A percentile compares a stretch with the other conserved stretches of the same genome.
These are phyloP conservation scores for Lontra canadensis DNA, from an alignment of 2,113 vertebrate genomes.

Conservation along the genomic window DNA sequence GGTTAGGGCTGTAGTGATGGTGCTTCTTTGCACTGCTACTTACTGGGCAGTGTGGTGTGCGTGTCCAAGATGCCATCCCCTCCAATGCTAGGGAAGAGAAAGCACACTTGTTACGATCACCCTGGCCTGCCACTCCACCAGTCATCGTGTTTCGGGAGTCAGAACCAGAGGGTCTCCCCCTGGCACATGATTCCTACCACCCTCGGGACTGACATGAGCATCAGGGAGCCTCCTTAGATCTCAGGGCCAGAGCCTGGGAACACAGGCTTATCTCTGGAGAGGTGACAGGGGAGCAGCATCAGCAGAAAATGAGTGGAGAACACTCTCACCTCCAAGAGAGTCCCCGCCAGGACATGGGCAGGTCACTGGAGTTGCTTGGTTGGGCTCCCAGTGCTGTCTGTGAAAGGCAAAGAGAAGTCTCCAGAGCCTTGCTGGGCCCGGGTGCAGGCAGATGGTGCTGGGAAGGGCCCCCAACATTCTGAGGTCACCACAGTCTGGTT, in stretches of 20 bases:
- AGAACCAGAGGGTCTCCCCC: neutral
- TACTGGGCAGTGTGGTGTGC: conserved; percentile 94
- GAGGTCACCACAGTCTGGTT: neutral
- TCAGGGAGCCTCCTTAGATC: neutral
- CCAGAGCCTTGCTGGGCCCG: neutral
- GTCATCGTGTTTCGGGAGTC: neutral
- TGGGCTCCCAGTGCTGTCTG: conserved; percentile 90
- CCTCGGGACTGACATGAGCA: neutral
- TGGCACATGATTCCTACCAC: neutral
- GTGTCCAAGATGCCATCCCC: conserved; percentile 90
- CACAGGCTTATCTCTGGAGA: neutral
- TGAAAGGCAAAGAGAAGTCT: conserved; percentile 23
- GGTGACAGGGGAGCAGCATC: neutral
- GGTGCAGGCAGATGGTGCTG: neutral
- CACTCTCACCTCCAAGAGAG: conserved; percentile 94
- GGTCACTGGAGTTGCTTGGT: conserved; percentile 76
- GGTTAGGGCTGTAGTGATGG: accelerated
- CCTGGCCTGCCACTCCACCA: neutral
- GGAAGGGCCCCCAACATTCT: neutral
- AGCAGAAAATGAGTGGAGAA: neutral
- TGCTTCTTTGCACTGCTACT: conserved; percentile 75
- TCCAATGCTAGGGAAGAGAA: conserved; percentile 87
- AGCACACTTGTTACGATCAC: conserved; percentile 30
- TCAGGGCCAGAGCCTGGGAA: accelerated
- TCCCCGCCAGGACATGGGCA: conserved; percentile 86